Conservation (phyloP, 2,888 invertebrate species). For the Tetragonisca angustula region DNA sequence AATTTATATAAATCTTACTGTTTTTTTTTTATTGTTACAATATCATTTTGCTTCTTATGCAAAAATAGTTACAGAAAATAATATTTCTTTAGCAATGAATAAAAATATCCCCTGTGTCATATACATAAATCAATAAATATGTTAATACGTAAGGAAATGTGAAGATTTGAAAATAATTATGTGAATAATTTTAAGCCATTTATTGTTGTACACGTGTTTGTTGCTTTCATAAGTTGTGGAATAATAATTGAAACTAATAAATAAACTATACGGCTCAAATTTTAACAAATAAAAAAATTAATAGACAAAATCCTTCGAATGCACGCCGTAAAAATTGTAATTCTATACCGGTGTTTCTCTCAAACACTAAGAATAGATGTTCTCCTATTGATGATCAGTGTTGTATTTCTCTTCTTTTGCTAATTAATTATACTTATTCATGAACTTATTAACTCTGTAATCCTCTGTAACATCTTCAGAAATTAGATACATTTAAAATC, state of each 20-base stretch:
- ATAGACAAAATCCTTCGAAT: conserved; percentile 37
- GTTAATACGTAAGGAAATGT: conserved; percentile 2
- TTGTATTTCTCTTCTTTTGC: conserved; percentile 38
- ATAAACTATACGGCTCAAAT: conserved; percentile 55
- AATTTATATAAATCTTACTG: not conserved
- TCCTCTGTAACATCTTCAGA: conserved; percentile 32
- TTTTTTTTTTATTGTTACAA: not conserved
- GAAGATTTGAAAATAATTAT: conserved; percentile 26
- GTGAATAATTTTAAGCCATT: conserved; percentile 17
- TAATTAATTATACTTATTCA: conserved; percentile 17
- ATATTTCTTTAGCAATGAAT: not conserved
- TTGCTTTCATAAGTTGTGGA: not conserved
- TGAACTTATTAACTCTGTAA: conserved; percentile 20
- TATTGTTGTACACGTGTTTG: conserved; percentile 8
- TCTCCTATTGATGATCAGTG: conserved; percentile 27
- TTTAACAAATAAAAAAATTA: conserved; percentile 41
- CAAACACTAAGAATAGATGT: conserved; percentile 38
- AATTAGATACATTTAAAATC: conserved; percentile 14
- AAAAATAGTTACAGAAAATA: not conserved
- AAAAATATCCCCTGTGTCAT: not conserved
- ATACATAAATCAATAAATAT: not conserved
- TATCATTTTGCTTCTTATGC: too few species aligned
- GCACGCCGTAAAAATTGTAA: conserved; percentile 41
- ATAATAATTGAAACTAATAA: not conserved
- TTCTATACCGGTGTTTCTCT: conserved; percentile 62